A percentile compares a stretch with the other conserved stretches of the same genome.
Conservation (phyloP, 1,140 invertebrate species). For the Bombus huntii region DNA sequence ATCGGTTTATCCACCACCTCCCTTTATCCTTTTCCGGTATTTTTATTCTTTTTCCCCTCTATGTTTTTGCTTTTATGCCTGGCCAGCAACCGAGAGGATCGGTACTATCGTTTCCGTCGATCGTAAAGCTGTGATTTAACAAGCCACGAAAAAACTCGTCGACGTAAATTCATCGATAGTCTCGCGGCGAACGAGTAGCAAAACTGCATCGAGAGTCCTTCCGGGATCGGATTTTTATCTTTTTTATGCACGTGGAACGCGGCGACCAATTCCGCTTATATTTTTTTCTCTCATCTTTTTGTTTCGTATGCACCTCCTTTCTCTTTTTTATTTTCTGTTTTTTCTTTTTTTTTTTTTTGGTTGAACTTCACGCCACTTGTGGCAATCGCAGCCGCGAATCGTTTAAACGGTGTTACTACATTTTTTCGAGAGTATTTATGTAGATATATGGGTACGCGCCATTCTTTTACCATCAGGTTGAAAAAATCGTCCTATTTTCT, state of each 20-base stretch:
- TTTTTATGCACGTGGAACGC: neutral
- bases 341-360: neutral
- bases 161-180: neutral
- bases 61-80: neutral
- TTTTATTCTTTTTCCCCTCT: neutral
- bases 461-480: neutral
- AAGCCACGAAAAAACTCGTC: neutral
- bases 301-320: no score
- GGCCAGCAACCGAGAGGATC: neutral
- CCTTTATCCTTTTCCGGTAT: neutral
- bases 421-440: neutral
- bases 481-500: neutral
- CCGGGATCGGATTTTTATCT: neutral
- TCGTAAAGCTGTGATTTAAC: conserved; percentile 10
- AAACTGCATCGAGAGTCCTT: neutral
- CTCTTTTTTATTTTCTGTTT: no score
- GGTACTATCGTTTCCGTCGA: neutral
- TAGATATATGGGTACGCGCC: neutral
- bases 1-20: neutral
- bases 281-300: neutral
- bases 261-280: neutral
- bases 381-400: neutral
- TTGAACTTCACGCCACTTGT: neutral
- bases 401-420: neutral
- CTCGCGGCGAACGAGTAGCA: neutral